These are phyloP conservation scores for Tetramorium alpestre DNA, from an alignment of 1,140 invertebrate genomes.

Conservation along the genomic window DNA sequence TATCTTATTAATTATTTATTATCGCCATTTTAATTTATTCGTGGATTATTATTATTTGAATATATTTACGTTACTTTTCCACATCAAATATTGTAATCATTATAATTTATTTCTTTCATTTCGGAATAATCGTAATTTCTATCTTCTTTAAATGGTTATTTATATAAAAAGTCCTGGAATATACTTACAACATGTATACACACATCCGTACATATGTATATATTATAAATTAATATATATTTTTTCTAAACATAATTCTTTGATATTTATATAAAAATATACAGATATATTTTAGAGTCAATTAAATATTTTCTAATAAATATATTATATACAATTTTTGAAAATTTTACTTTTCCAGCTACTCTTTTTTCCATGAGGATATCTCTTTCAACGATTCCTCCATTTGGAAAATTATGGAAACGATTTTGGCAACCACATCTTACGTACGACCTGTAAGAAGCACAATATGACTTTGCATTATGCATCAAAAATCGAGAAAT, in stretches of 20 bases:
- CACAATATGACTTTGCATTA: background rate
- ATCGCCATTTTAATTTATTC: too few relatives aligned
- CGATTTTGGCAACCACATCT: background rate
- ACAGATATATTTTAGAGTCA: background rate
- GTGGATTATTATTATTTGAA: too few relatives aligned
- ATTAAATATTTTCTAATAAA: background rate
- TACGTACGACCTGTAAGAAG: background rate
- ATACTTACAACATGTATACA: too few relatives aligned
- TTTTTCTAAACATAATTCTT: background rate
- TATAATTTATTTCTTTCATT: too few relatives aligned
- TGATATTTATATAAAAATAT: background rate
- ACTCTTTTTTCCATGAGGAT: background rate
- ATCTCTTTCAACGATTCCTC: background rate
- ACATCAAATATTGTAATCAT: too few relatives aligned
- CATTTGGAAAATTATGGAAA: background rate
- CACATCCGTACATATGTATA: background rate
- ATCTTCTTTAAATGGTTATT: too few relatives aligned
- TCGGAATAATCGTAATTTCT: too few relatives aligned
- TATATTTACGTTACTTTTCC: too few relatives aligned
- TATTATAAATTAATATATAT: background rate
- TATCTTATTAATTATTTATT: too few relatives aligned
- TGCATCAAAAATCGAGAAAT: background rate
- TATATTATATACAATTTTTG: background rate
- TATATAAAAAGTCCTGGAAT: too few relatives aligned
- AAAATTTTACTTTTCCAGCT: slow-evolving; percentile 13